Conservation (phyloP, 2,113 vertebrate genomes). For the Antechinus flavipes region DNA sequence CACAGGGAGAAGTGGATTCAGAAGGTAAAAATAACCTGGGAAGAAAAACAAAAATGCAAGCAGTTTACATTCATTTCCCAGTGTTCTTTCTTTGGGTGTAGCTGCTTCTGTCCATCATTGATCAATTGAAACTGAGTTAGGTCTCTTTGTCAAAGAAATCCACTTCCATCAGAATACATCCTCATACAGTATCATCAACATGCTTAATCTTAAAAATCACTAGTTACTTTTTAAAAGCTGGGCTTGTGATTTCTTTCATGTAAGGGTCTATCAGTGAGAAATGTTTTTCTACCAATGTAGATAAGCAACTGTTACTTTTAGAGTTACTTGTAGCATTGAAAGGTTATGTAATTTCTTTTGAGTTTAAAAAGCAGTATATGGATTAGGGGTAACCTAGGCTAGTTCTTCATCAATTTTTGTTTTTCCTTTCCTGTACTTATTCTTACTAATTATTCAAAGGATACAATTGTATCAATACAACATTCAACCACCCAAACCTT, state of each 20-base stretch:
- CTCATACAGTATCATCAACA: neutral
- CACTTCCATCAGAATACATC: too few species aligned
- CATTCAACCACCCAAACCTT: neutral
- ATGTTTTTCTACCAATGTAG: neutral
- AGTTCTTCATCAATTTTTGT: neutral
- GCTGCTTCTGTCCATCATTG: too few species aligned
- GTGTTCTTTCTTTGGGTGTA: too few species aligned
- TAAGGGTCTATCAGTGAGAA: neutral
- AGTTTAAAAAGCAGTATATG: neutral
- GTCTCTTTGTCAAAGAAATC: too few species aligned
- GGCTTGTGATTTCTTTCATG: neutral
- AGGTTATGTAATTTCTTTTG: neutral
- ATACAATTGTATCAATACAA: neutral
- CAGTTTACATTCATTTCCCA: too few species aligned
- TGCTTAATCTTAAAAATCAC: neutral
- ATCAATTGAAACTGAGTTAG: too few species aligned
- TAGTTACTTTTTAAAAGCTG: neutral
- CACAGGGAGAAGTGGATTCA: too few species aligned
- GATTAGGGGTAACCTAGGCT: neutral
- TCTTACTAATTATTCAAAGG: neutral
- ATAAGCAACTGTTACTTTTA: neutral
- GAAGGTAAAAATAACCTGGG: too few species aligned
- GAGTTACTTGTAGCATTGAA: neutral
- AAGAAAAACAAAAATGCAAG: too few species aligned
- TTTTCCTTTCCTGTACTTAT: neutral